A percentile compares a stretch with the other conserved stretches of the same genome.
Evolutionary conservation across 2,888 invertebrate genomes (phyloP).

Genomic region (Himalopsyche tibetana): DNA sequence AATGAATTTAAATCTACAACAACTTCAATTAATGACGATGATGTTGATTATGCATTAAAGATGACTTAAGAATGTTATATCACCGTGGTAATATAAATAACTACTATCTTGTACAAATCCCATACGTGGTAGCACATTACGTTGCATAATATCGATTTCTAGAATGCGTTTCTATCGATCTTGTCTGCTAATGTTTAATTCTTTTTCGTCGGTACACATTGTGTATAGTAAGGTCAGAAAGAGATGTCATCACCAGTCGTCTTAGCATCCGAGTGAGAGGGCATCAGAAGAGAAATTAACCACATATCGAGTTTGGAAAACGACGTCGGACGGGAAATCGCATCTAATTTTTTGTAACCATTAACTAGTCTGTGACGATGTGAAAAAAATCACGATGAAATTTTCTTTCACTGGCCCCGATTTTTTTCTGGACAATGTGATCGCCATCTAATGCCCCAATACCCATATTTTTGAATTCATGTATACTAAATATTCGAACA

Average conservation of each 20-base stretch:
- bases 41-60: too few species aligned
- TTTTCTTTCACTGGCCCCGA: not conserved
- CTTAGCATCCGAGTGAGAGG: not conserved
- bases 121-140: not conserved
- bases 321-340: not conserved
- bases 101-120: not conserved
- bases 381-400: not conserved
- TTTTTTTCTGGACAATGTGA: not conserved
- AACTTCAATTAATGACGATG: too few species aligned
- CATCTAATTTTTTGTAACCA: not conserved
- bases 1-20: too few species aligned
- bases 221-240: not conserved
- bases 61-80: too few species aligned
- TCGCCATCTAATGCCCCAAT: not conserved
- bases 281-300: not conserved
- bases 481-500: too few species aligned
- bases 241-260: not conserved
- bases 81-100: too few species aligned
- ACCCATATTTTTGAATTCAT: not conserved
- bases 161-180: not conserved
- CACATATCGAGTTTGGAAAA: conserved; percentile 13
- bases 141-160: conserved; percentile 10
- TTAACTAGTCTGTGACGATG: not conserved
- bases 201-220: not conserved
- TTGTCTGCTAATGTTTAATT: not conserved